Conservation (phyloP, 1,140 invertebrate genomes). For the Euwallacea fornicatus region DNA sequence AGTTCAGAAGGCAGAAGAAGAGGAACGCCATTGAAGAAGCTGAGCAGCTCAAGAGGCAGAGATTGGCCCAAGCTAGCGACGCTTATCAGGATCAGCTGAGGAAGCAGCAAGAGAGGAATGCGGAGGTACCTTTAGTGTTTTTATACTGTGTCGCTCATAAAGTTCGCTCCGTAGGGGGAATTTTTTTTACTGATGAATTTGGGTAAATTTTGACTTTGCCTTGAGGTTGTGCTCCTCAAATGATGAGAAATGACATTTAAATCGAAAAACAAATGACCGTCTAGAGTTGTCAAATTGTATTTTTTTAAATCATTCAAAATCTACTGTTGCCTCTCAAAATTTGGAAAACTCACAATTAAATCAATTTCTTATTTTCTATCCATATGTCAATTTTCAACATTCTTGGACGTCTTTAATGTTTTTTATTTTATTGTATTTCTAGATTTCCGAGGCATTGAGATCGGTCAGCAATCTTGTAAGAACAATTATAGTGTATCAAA, state of each 20-base stretch:
- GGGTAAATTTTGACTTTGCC: neutral
- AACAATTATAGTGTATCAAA: too few species aligned
- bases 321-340: too few species aligned
- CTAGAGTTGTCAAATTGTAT: neutral
- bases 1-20: constrained; percentile 64
- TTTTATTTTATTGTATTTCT: neutral
- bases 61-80: constrained; percentile 65
- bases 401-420: neutral
- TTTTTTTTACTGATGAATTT: constrained; percentile 2
- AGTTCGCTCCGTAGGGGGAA: neutral
- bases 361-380: neutral
- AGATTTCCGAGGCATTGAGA: neutral
- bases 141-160: neutral
- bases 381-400: neutral
- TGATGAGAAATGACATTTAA: neutral
- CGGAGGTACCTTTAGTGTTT: neutral
- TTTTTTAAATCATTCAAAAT: neutral
- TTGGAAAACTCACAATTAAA: neutral
- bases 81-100: constrained; percentile 52
- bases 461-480: too few species aligned
- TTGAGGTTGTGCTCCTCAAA: neutral
- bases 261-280: too few species aligned
- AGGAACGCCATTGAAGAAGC: constrained; percentile 60
- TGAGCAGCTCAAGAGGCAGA: constrained; percentile 69
- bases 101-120: constrained; percentile 47